Evolutionary conservation across 2,888 invertebrate species (phyloP).

Genomic region (Drosophila nr. perissopoda): DNA sequence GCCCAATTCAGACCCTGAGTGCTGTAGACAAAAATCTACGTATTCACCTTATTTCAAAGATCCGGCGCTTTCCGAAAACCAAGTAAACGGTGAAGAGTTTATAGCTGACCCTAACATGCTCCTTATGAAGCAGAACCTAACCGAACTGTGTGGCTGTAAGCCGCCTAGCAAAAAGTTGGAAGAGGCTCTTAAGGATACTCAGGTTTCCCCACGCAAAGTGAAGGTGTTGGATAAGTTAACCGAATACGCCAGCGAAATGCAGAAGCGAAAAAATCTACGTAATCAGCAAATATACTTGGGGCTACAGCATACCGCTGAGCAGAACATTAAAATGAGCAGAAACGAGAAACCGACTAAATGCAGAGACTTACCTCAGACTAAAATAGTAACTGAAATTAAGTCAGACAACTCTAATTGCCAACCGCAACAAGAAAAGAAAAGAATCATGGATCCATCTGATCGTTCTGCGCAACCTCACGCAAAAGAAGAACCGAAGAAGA

Average conservation of each 20-base stretch:
- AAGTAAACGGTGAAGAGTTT: not conserved
- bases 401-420: accelerated
- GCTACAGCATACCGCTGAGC: not conserved
- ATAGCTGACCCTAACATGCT: not conserved
- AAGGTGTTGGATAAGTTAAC: not conserved
- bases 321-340: not conserved
- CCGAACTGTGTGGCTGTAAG: not conserved
- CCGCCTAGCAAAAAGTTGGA: constrained; percentile 1
- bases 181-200: not conserved
- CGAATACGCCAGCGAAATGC: constrained; percentile 7
- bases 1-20: too few relatives aligned
- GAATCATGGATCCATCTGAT: not conserved
- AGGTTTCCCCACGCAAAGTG: not conserved
- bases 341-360: not conserved
- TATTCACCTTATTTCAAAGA: not conserved
- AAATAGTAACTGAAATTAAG: not conserved
- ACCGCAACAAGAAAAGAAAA: not conserved
- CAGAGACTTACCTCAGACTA: not conserved
- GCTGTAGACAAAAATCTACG: not conserved
- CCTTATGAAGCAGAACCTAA: not conserved
- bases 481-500: not conserved
- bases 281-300: not conserved
- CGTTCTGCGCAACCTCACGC: not conserved
- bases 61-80: not conserved
- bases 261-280: constrained; percentile 13